Base-by-base conservation (phyloP, 1,140 invertebrate species). In the Diachasma alloeum region DNA sequence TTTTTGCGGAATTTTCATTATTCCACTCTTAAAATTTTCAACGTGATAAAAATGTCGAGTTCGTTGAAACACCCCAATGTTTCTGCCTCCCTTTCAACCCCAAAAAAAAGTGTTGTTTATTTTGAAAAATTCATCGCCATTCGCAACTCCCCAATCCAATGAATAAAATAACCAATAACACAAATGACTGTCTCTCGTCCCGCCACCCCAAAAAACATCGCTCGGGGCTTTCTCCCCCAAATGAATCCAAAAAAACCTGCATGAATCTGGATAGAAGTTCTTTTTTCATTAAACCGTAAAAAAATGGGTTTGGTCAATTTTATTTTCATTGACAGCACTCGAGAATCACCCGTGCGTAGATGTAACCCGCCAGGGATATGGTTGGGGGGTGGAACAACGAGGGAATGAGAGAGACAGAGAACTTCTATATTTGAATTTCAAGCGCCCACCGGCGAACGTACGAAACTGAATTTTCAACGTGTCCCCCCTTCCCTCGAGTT, bases 401-500 rank as follows among this genome's bases (percentile, higher is more conserved):
- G 2, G 42, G 44, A 72, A 22, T 66, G 31, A 31, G 15, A 10
- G 19, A 44, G 59, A 74, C 17, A 70, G 44, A 37, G 44, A 24
- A 69, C 2, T 36, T 24, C 70, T 78, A 72, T 72, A 78, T 75
- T 78, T 72, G 73, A 72, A 78, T 75, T 75, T 72, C 72, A 70
- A 68, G 68, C 42, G 68, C 73, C 72, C 67, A 67, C 44, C n/a
- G 48, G 71, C 71, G 17, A 36, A 68, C 63, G 31, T 56, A 19
- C 71, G 11, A 74, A 73, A 77, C 63, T 77, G 31, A 72, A 77
- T 77, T 77, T 74, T 48, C 76, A 68, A 66, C 13, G 17, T 37
- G 9, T 24, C 59, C 76, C 56, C 31, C 6, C 31, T 31, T 39
- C 56, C 59, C 56, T 19, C 24, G n/a, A 13, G 0, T 68, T 42